Evolutionary conservation across 2,113 vertebrate species (phyloP).

Genomic region (Tachysurus vachellii): DNA sequence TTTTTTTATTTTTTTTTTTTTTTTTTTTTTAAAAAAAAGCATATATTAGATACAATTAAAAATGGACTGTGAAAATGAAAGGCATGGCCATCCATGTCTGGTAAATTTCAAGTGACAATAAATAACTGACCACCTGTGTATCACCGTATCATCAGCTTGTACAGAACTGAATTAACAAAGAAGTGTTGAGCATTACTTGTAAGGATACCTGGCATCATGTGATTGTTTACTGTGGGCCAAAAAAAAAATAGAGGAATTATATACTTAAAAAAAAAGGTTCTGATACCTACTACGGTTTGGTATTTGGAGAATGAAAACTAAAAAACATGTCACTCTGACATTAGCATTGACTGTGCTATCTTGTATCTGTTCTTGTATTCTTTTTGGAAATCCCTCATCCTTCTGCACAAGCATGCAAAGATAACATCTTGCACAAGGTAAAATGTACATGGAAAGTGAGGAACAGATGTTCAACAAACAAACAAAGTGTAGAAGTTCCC

Average conservation of each 20-base stretch:
- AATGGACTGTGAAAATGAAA: background rate
- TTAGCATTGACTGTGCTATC: background rate
- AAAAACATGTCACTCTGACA: background rate
- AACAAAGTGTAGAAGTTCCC: slow-evolving; percentile 10
- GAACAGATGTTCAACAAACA: background rate
- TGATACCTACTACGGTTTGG: background rate
- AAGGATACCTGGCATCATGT: background rate
- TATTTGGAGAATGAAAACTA: background rate
- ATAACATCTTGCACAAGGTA: slow-evolving; percentile 15
- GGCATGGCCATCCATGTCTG: background rate
- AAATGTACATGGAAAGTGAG: background rate
- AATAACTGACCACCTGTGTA: background rate
- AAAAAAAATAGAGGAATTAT: background rate
- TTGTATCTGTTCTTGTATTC: background rate
- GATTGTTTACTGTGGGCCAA: background rate
- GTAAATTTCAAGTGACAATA: background rate
- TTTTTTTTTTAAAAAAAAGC: background rate
- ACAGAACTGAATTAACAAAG: background rate
- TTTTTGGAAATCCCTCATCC: background rate
- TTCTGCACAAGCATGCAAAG: background rate
- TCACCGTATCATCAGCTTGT: background rate
- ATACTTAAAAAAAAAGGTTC: background rate
- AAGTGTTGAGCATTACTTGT: background rate
- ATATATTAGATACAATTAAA: background rate
- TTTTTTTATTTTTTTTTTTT: too few relatives aligned